phyloP scores from a whole-genome alignment of 2,888 invertebrate species.

The Caenorhabditis sp. region DNA sequence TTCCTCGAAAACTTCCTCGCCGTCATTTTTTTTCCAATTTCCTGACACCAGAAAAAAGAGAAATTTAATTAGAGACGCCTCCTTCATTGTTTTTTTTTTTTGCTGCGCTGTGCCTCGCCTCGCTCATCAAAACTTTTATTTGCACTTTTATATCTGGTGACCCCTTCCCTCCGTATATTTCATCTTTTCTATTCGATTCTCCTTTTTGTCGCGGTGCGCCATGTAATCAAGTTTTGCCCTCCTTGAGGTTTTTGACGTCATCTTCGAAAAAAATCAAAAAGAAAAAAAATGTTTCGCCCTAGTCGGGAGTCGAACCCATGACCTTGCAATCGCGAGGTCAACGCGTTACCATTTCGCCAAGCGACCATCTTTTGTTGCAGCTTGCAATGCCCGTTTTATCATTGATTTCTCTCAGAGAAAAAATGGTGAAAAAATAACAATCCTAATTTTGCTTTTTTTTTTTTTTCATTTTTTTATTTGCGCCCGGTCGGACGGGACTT shows the following conservation, averaged over 20 bases:
- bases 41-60: too few relatives aligned
- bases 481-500: not conserved
- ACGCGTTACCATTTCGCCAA: too few relatives aligned
- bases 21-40: not conserved
- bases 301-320: too few relatives aligned
- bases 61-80: too few relatives aligned
- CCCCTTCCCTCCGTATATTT: too few relatives aligned
- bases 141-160: not conserved
- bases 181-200: too few relatives aligned
- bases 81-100: slow-evolving; percentile 3
- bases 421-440: not conserved
- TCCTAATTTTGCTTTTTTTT: slow-evolving; percentile 6
- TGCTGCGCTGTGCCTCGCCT: too few relatives aligned
- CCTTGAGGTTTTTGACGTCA: not conserved
- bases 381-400: too few relatives aligned
- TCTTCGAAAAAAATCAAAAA: not conserved
- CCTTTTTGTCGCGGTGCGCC: not conserved
- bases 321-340: too few relatives aligned
- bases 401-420: too few relatives aligned
- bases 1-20: not conserved
- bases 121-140: not conserved
- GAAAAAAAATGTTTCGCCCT: not conserved
- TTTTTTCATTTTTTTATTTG: slow-evolving; percentile 14
- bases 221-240: not conserved
- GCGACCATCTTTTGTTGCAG: too few relatives aligned